Evolutionary conservation across 1,140 invertebrate genomes (phyloP).

Genomic region (Drosophila bifasciata): DNA sequence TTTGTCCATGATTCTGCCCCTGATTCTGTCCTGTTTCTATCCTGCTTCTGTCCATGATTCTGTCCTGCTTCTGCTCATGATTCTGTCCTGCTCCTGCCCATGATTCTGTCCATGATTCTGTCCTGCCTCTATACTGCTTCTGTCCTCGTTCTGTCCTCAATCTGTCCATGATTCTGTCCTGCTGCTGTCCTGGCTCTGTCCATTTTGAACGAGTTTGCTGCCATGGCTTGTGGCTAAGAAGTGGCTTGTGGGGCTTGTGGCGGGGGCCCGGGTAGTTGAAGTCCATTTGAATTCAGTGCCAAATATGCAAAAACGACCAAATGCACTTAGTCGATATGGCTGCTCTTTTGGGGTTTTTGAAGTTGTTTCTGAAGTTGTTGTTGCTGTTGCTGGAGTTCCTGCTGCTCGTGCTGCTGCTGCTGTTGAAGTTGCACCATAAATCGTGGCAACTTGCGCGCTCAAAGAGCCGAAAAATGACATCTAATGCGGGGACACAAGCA

Average conservation of each 20-base stretch:
- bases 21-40: too few species aligned
- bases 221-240: neutral
- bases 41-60: too few species aligned
- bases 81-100: too few species aligned
- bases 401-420: constrained; percentile 20
- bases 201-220: constrained; percentile 4
- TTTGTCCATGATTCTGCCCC: too few species aligned
- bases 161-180: too few species aligned
- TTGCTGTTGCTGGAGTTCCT: too few species aligned
- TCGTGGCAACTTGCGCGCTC: constrained; percentile 67
- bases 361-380: constrained; percentile 13
- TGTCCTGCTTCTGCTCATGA: neutral
- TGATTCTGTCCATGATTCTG: too few species aligned
- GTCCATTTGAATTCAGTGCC: constrained; percentile 39
- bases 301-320: constrained; percentile 69
- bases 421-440: constrained; percentile 50
- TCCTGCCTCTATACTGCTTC: too few species aligned
- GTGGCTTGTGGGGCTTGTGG: too few species aligned
- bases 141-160: too few species aligned
- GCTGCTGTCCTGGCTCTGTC: neutral
- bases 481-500: constrained; percentile 37
- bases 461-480: constrained; percentile 68
- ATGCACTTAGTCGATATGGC: constrained; percentile 64
- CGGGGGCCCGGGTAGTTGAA: too few species aligned
- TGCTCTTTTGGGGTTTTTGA: constrained; percentile 15